phyloP scores from a whole-genome alignment of 2,888 invertebrate genomes.

The Thera obeliscata region DNA sequence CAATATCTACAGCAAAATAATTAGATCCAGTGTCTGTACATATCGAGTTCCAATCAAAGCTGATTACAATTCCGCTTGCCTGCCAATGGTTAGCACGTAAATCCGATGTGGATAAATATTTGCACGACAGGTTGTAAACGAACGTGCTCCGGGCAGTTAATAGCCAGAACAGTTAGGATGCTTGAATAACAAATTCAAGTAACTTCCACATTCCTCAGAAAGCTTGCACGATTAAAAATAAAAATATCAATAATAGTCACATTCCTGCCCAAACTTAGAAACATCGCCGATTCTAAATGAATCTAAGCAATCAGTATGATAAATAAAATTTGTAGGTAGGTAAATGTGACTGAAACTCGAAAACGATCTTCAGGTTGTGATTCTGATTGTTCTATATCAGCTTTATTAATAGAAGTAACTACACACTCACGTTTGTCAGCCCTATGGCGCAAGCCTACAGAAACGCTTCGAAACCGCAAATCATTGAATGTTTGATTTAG shows the following conservation, averaged over 20 bases:
- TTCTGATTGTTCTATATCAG: too few relatives aligned
- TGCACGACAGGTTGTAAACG: constrained; percentile 79
- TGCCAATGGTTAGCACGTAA: constrained; percentile 77
- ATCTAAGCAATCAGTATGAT: too few relatives aligned
- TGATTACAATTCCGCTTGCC: constrained; percentile 78
- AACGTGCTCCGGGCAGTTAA: constrained; percentile 73
- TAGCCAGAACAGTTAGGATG: constrained; percentile 70
- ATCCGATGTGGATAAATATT: constrained; percentile 82
- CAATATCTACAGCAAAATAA: constrained; percentile 24
- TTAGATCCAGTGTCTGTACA: constrained; percentile 38
- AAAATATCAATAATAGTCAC: too few relatives aligned
- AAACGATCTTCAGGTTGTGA: too few relatives aligned
- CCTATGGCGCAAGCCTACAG: constrained; percentile 26
- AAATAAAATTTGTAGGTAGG: too few relatives aligned
- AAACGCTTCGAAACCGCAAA: constrained; percentile 42
- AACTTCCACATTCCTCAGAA: not conserved
- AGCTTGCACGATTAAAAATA: too few relatives aligned
- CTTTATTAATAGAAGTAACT: too few relatives aligned
- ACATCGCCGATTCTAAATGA: too few relatives aligned
- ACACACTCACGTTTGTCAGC: not conserved
- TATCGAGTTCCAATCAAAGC: constrained; percentile 68
- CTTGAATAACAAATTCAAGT: constrained; percentile 54
- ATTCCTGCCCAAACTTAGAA: too few relatives aligned
- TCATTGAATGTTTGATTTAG: constrained; percentile 40
- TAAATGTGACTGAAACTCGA: too few relatives aligned